Base-by-base conservation (phyloP, 2,888 invertebrate species). In the Xestia sexstrigata region DNA sequence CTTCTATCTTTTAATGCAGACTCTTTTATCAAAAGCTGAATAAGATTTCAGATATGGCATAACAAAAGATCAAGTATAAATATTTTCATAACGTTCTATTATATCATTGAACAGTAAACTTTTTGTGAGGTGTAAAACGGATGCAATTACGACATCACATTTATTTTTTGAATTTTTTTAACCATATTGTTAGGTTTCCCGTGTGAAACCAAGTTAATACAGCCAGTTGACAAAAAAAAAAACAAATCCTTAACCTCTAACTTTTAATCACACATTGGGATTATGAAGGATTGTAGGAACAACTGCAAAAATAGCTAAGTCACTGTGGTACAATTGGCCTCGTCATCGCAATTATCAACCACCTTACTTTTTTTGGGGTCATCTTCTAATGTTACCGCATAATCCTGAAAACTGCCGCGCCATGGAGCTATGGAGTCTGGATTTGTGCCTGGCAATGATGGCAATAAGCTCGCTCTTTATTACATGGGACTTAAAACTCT, bases 71-170 rank as follows among this genome's bases (percentile, higher is more conserved):
- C 26, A 35, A 17, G 26, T 23, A 47, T 49, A 49, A 26, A 20
- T 70, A 26, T 71, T 70, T 78, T 47, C 35, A 39, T n/a, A 52
- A 30, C 15, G 11, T 23, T 70, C 1, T 11, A 63, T 39, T 55
- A 20, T 63, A 68, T 30, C 63, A 68, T 30, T 26, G 1, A 42
- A 60, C 7, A 17, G 13, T 30, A 35, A 0, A 15, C 20, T 35
- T 39, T 78, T 55, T 55, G 20, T 47, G 2, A 26, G 1, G 11
- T 79, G 15, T 1, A 42, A 65, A 49, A 74, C 80, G 78, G 47
- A 81, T 78, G 65, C 17, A 65, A 74, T 78, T 74, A 78, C 58
- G 49, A 26, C 9, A 6, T 55, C n/a, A 35, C 42, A 58, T 35
- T 81, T 11, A 35, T 78, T 30, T 1, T 45, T 49, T 11, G 26